Conservation (phyloP, 2,797 vertebrate species). For the Hybognathus amarus region DNA sequence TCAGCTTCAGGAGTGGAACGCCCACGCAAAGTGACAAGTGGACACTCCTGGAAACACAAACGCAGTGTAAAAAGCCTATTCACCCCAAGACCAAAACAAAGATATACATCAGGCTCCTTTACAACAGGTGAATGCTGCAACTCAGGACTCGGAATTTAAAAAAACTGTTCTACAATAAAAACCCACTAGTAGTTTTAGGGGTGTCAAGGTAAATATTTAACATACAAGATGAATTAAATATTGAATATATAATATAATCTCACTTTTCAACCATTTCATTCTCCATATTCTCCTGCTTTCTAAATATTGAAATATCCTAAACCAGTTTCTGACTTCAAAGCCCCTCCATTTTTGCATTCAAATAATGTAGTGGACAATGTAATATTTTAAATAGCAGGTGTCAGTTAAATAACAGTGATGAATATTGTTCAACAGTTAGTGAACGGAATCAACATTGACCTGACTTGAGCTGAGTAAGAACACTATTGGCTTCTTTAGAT, state of each 20-base stretch:
- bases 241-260: background rate
- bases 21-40: slow-evolving; percentile 99
- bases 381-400: background rate
- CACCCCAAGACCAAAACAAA: background rate
- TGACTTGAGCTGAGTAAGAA: background rate
- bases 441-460: background rate
- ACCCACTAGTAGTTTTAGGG: background rate
- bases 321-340: background rate
- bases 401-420: background rate
- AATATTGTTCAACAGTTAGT: background rate
- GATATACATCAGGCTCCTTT: background rate
- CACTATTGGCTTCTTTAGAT: background rate
- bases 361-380: too few species aligned
- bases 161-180: background rate
- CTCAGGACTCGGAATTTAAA: background rate
- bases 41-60: slow-evolving; percentile 83
- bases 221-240: background rate
- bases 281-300: background rate
- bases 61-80: background rate
- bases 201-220: background rate
- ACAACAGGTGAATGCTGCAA: background rate
- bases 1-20: slow-evolving; percentile 98
- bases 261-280: background rate
- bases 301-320: background rate
- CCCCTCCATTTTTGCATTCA: too few species aligned